Percentiles rank a stretch among this genome's conserved stretches.
phyloP scores from a whole-genome alignment of 1,140 invertebrate genomes.

The Drosophila rhopaloa region DNA sequence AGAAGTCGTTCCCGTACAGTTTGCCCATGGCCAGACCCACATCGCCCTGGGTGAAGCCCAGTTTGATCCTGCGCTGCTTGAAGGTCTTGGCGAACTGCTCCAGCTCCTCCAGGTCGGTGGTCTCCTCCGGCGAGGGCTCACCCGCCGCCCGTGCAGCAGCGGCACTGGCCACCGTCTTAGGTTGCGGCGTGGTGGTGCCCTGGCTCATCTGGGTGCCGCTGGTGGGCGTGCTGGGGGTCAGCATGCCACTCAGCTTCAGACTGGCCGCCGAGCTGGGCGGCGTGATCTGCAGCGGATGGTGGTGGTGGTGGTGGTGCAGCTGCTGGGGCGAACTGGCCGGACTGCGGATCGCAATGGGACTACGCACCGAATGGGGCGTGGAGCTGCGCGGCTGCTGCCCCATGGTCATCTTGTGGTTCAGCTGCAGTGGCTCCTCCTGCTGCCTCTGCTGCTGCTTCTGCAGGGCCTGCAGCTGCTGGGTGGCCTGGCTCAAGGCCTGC shows the following conservation, averaged over 20 bases:
- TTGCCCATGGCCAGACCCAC: conserved; percentile 99
- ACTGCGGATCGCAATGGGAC: conserved; percentile 83
- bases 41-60: conserved; percentile 99
- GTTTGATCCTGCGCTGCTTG: conserved; percentile 97
- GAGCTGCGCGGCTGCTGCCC: conserved; percentile 84
- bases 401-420: conserved; percentile 42
- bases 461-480: conserved; percentile 92
- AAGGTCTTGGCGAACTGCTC: conserved; percentile 99
- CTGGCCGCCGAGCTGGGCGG: conserved; percentile 80
- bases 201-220: conserved; percentile 83
- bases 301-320: conserved; percentile 49
- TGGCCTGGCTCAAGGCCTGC: conserved; percentile 92
- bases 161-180: conserved; percentile 82
- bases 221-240: conserved; percentile 86
- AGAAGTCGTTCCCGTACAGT: conserved; percentile 99
- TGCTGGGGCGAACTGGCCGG: conserved; percentile 69
- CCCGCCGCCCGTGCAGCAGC: conserved; percentile 86
- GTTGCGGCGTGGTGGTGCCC: conserved; percentile 84
- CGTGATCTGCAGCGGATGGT: conserved; percentile 78
- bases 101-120: conserved; percentile 97
- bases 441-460: conserved; percentile 90
- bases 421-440: conserved; percentile 81
- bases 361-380: conserved; percentile 84
- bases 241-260: conserved; percentile 84
- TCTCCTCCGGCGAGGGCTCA: conserved; percentile 94